A percentile compares a stretch with the other conserved stretches of the same genome.
Conservation (phyloP, 2,797 vertebrate genomes). For the Tenualosa thibaudeaui region DNA sequence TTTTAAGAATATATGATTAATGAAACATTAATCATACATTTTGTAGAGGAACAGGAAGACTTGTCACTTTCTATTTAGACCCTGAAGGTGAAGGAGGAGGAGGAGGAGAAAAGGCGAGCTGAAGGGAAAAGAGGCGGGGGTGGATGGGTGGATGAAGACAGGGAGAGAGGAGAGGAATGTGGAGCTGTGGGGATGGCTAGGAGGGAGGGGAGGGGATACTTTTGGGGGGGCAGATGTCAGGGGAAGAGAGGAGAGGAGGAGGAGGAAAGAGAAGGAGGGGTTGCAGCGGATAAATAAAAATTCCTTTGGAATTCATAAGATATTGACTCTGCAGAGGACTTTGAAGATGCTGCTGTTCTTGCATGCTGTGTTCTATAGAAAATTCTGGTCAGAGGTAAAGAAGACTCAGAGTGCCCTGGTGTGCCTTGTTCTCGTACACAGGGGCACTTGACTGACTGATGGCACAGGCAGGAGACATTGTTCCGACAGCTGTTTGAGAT, state of each 20-base stretch:
- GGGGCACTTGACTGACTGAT: constrained; percentile 1
- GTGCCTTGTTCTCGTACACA: background rate
- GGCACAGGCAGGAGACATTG: background rate
- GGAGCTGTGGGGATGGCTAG: background rate
- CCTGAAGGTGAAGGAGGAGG: constrained; percentile 50
- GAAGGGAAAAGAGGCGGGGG: constrained; percentile 56
- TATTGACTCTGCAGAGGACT: constrained; percentile 58
- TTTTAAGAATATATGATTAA: constrained; percentile 75
- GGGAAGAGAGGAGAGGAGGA: constrained; percentile 31
- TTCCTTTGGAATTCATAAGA: constrained; percentile 62
- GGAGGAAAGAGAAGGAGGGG: constrained; percentile 40
- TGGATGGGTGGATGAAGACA: constrained; percentile 47
- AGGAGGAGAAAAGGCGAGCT: constrained; percentile 45
- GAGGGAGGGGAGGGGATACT: background rate
- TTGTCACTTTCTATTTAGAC: constrained; percentile 76
- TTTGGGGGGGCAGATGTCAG: constrained; percentile 52
- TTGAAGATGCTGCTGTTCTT: constrained; percentile 52
- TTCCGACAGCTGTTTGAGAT: background rate
- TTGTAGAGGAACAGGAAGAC: constrained; percentile 75
- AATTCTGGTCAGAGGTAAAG: background rate
- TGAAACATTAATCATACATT: constrained; percentile 79
- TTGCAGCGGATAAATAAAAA: constrained; percentile 50
- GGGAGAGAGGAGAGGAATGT: constrained; percentile 27
- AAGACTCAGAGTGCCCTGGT: background rate
- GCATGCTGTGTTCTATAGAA: constrained; percentile 16